These are phyloP conservation scores for Tinea pellionella DNA, from an alignment of 2,888 invertebrate genomes.

Conservation along the genomic window DNA sequence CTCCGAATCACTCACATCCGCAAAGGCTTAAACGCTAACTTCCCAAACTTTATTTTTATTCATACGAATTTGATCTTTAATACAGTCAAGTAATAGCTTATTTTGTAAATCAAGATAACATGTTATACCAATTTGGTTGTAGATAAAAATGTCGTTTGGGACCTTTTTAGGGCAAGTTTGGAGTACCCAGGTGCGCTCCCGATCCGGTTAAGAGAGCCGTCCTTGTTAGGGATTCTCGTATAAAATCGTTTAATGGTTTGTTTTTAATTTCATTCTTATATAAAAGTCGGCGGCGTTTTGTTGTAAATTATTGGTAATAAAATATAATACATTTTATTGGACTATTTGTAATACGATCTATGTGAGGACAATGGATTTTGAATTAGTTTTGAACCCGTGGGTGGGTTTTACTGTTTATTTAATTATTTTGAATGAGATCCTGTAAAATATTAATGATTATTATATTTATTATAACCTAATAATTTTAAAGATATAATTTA, in stretches of 20 bases:
- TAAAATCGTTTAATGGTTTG: slow-evolving; percentile 69
- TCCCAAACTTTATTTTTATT: slow-evolving; percentile 30
- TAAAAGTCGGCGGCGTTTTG: slow-evolving; percentile 31
- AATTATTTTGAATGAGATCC: slow-evolving; percentile 15
- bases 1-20: slow-evolving; percentile 62
- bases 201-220: slow-evolving; percentile 69
- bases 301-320: slow-evolving; percentile 58
- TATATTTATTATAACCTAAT: background rate
- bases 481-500: too few relatives aligned
- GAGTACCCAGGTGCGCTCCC: slow-evolving; percentile 70
- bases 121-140: slow-evolving; percentile 17
- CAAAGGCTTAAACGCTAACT: slow-evolving; percentile 62
- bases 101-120: background rate
- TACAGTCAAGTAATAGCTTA: too few relatives aligned
- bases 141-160: slow-evolving; percentile 49
- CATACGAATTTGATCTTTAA: slow-evolving; percentile 29
- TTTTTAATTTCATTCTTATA: slow-evolving; percentile 67
- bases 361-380: slow-evolving; percentile 29
- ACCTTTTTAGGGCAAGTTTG: slow-evolving; percentile 62
- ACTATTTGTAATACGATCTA: slow-evolving; percentile 41
- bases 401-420: slow-evolving; percentile 26
- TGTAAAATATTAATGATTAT: slow-evolving; percentile 12
- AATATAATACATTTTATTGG: slow-evolving; percentile 41
- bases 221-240: slow-evolving; percentile 67
- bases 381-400: slow-evolving; percentile 31